Conservation (phyloP, 2,113 vertebrate species). For the Trachemys scripta region DNA sequence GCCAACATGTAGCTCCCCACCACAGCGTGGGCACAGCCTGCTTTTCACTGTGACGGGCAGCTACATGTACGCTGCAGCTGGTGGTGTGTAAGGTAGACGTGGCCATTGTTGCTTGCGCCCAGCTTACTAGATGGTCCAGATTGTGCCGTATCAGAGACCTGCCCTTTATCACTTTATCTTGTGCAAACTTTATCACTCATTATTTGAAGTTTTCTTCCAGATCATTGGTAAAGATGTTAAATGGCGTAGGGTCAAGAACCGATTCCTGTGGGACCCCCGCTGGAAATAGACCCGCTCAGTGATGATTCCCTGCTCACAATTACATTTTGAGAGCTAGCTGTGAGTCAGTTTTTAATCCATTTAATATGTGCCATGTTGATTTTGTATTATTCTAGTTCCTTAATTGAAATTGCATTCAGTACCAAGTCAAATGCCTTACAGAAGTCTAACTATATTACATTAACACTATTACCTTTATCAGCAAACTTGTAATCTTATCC, state of each 20-base stretch:
- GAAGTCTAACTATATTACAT: neutral
- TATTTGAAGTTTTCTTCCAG: neutral
- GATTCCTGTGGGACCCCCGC: too few species aligned
- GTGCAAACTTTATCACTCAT: neutral
- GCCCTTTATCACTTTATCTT: neutral
- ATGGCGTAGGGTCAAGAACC: neutral
- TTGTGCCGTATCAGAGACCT: neutral
- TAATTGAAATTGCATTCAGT: neutral
- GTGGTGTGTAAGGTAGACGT: neutral
- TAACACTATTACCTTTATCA: neutral
- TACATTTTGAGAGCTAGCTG: neutral
- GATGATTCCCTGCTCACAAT: neutral
- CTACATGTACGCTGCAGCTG: neutral
- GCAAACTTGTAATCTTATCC: neutral
- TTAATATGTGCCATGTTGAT: neutral
- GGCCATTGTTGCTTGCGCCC: neutral
- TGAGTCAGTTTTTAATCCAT: neutral
- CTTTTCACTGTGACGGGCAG: neutral
- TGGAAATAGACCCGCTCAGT: neutral
- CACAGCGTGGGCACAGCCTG: neutral
- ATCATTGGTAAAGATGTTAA: neutral
- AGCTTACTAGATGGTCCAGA: neutral
- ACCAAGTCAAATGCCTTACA: neutral
- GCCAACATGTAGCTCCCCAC: neutral
- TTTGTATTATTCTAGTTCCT: neutral